These are phyloP conservation scores for Coluber constrictor DNA, from an alignment of 2,797 vertebrate species.

Conservation along the genomic window DNA sequence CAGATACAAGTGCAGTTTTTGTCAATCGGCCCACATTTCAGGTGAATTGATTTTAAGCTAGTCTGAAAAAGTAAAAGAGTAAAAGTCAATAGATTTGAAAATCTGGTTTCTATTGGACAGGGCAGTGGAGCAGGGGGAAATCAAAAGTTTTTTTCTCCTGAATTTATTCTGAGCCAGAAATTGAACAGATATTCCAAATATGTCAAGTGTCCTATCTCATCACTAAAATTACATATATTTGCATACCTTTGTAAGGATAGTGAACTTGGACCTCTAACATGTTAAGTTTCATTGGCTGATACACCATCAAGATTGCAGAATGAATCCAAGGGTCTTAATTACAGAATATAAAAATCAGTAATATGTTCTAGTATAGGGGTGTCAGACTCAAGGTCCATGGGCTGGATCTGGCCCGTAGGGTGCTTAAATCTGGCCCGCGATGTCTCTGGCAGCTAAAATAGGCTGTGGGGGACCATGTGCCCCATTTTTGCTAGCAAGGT, in stretches of 20 bases:
- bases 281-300: background rate
- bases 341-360: background rate
- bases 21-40: background rate
- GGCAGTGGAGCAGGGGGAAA: rapidly evolving
- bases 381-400: too few relatives aligned
- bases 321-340: background rate
- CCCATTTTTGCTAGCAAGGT: too few relatives aligned
- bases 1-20: background rate
- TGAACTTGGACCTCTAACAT: background rate
- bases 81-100: background rate
- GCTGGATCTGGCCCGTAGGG: too few relatives aligned
- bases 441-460: too few relatives aligned
- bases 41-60: background rate
- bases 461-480: too few relatives aligned
- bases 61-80: background rate
- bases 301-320: background rate
- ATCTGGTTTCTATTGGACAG: background rate
- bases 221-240: background rate
- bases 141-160: background rate
- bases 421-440: too few relatives aligned
- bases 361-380: background rate
- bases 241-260: background rate
- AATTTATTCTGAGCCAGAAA: background rate
- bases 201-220: background rate
- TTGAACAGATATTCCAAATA: background rate